Evolutionary conservation across 1,140 invertebrate species (phyloP), one percentile per base, ranked within the genome.

Genomic region (Spodoptera litura): DNA sequence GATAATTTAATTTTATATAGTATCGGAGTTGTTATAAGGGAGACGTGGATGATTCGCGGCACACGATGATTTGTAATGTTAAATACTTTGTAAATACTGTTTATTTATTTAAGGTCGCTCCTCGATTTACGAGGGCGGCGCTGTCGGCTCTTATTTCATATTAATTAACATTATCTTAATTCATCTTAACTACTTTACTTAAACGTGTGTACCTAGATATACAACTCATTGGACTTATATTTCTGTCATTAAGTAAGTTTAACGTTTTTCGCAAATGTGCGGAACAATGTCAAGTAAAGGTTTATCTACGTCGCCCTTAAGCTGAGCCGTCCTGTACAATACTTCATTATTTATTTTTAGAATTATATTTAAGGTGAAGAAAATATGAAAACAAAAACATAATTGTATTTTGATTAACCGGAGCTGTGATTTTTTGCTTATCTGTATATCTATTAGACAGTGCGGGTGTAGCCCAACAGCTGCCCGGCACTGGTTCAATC

Each of bases 391-490:
- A 93, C 87, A 88, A 91, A 92, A 91, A 88, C 82, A 86, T 91
- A 88, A 89, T 91, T 88, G 84, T 91, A 92, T 92, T 91, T 93
- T 93, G 90, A 92, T 91, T 90, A 94, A 93, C 90, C 89, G 90
- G 91, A 94, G 93, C 93, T 94, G 93, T 94, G 93, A 94, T 94
- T 94, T 92, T 81, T 93, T 93, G 90, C 88, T 90, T 91, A 93
- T 91, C 81, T 88, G 86, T 94, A 88, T 89, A 79, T 89, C 85
- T 90, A 85, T 89, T 80, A 83, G 20, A 84, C 88, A 86, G 82
- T 89, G 84, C 82, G 52, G 9, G n/a, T 38, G 31, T 12, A 9
- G 74, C 31, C 35, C 0, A 13, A 81, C 85, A 85, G 81, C 87
- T 81, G 81, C 84, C 84, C 83, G 68, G 73, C 78, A 82, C 84